Base-by-base conservation (phyloP, 2,113 vertebrate species). In the Ascaphus truei region DNA sequence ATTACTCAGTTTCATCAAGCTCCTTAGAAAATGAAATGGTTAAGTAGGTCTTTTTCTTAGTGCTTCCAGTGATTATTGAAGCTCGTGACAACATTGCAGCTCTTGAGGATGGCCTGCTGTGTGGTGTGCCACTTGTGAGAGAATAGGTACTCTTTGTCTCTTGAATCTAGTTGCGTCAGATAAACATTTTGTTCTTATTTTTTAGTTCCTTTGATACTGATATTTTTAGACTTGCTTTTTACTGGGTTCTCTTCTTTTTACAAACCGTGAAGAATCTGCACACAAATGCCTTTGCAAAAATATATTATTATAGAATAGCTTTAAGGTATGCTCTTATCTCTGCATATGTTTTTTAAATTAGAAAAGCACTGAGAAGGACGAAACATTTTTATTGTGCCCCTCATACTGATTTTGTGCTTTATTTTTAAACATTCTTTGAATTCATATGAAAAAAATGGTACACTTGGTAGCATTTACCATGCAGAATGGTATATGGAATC, bases 391-490 rank as follows among this genome's bases (percentile, higher is more conserved):
- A 41, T 55, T 16, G 27, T 67, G 27, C 56, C 18, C 37, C 27
- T 11, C 37, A 18, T 33, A 47, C 34, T 58, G 23, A 56, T 68
- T 20, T 47, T 33, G 18, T 34, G 64, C 29, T 57, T n/a, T 18
- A 20, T 57, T 34, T 47, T 68, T 37, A 37, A 50, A 30, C 13
- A 26, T 58, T 68, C 53, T 48, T 48, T 58, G 53, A 68, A 68
- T 48, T 37, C 11, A 68, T 53, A 30, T 59, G 22, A 16, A 68
- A 43, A 68, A 58, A 22, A 29, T 2, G 25, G 25, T 50, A 47
- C 50, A 48, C 55, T 59, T 58, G 53, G 37, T 68, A 68, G 47
- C 27, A 23, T 57, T 67, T 34, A 13, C 37, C 18, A 47, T 13
- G 18, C 26, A 67, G 47, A 29, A 47, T 25, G 56, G 52, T 53